Percentiles rank a stretch among this genome's conserved stretches.
phyloP scores from a whole-genome alignment of 2,888 invertebrate species.

The Erpobdella octoculata region DNA sequence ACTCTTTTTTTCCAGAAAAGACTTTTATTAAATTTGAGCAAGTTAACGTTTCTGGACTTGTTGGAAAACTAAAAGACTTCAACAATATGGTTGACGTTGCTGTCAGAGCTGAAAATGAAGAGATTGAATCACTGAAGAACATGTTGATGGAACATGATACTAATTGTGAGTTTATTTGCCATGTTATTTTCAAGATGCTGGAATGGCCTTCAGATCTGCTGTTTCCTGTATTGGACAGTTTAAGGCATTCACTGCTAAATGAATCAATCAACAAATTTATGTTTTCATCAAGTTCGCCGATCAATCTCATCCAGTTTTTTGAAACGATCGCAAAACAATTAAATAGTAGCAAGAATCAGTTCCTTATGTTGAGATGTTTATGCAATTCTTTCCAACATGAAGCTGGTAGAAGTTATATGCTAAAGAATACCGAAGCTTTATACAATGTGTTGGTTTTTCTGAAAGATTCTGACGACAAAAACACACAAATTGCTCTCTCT shows the following conservation, averaged over 20 bases:
- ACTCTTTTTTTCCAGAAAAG: conserved; percentile 26
- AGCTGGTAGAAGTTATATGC: conserved; percentile 42
- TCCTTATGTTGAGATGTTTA: conserved; percentile 57
- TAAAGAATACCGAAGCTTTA: conserved; percentile 42
- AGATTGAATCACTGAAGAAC: conserved; percentile 54
- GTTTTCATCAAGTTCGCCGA: conserved; percentile 45
- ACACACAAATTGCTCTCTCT: conserved; percentile 65
- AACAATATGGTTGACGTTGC: conserved; percentile 45
- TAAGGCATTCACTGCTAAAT: conserved; percentile 72
- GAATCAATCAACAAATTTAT: conserved; percentile 44
- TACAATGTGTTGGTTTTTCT: conserved; percentile 39
- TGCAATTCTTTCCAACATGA: conserved; percentile 73
- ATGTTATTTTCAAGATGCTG: conserved; percentile 61
- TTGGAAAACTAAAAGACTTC: conserved; percentile 47
- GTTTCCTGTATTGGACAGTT: conserved; percentile 80
- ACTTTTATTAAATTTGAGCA: conserved; percentile 22
- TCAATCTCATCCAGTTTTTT: neutral
- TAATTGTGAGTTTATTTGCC: conserved; percentile 39
- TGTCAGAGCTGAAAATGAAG: conserved; percentile 56
- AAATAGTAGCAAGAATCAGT: conserved; percentile 49
- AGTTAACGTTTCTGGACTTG: conserved; percentile 11
- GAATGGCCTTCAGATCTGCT: conserved; percentile 66
- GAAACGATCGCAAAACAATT: neutral
- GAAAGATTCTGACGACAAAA: conserved; percentile 43
- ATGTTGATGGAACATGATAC: conserved; percentile 42